Conservation (phyloP, 2,113 vertebrate species). For the Fregata magnificens region DNA sequence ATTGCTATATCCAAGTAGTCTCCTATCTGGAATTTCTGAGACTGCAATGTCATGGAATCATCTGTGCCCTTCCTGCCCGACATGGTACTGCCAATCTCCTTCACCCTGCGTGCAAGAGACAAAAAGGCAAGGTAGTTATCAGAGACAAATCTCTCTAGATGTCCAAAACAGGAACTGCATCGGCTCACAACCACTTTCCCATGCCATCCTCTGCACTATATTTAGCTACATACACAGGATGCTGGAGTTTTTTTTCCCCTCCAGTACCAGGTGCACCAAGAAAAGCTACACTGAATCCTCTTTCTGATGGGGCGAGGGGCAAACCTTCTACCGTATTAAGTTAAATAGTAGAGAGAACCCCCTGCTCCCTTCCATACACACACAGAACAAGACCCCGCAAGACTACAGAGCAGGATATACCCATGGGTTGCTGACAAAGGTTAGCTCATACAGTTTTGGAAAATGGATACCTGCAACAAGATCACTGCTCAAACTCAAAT, state of each 20-base stretch:
- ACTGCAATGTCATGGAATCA: slow-evolving; percentile 96
- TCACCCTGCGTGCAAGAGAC: slow-evolving; percentile 79
- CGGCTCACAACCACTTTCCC: rapidly evolving
- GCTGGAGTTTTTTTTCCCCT: background rate
- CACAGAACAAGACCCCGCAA: background rate
- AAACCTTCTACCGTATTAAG: background rate
- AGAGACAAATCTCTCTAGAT: background rate
- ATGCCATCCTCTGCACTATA: background rate
- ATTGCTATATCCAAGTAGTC: slow-evolving; percentile 98
- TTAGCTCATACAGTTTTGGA: background rate
- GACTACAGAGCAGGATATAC: background rate
- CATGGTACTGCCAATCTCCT: slow-evolving; percentile 94
- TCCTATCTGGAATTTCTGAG: slow-evolving; percentile 97
- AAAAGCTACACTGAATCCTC: background rate
- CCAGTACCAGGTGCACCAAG: background rate
- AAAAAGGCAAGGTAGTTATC: background rate
- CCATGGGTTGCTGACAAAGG: background rate
- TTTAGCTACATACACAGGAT: rapidly evolving
- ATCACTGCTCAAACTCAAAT: background rate
- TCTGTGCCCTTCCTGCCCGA: slow-evolving; percentile 94
- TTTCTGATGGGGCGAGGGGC: background rate
- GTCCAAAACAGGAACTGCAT: background rate
- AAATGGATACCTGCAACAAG: background rate
- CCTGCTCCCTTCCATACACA: background rate
- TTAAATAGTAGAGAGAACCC: background rate